Base-by-base conservation (phyloP, 2,797 vertebrate genomes). In the Erethizon dorsatum region DNA sequence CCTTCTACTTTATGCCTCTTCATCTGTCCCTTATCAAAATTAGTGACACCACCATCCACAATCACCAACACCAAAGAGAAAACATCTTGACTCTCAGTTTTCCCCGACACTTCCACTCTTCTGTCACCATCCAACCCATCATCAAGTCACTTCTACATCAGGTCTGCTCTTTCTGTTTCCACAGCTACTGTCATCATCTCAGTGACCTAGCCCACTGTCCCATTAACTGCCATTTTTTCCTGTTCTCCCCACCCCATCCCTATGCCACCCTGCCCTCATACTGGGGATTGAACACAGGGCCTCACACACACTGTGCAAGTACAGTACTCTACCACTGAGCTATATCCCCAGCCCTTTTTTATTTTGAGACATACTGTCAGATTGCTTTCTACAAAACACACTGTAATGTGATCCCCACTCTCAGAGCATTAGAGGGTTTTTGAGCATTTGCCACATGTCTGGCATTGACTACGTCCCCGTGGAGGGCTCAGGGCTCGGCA, bases 361-460 rank as follows among this genome's bases (percentile, higher is more conserved):
- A 83, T 59, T 15, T 41, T 57, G 54, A 78, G 78, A 90, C 61
- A n/a, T 90, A 87, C 57, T 83, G 54, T 69, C 69, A 92, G 87
- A 90, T 33, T 63, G 13, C 61, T 88, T 92, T 93, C 54, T 83
- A 54, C 56, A 73, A 79, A 95, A 28, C 33, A 13, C 7, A 56
- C n/a, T 90, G 13, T 90, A 28, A 87, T 31, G 83, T n/a, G 83
- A 71, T 79, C 17, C 15, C 28, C 28, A 5, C 47, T 65, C 13
- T 63, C 22, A 28, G 45, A 26, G 50, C 52, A 45, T 0, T 37
- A 41, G 41, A 41, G 20, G 50, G 22, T 75, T 80, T 13, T 22
- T 79, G 50, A 45, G 41, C 37, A 41, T n/a, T 75, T 26, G 33
- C 33, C 33, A 37, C 2, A 28, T 63, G 14, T 50, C 61, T 50